A percentile compares a stretch with the other conserved stretches of the same genome.
phyloP scores from a whole-genome alignment of 2,113 vertebrate genomes.

The Myrmophylax atrothorax region DNA sequence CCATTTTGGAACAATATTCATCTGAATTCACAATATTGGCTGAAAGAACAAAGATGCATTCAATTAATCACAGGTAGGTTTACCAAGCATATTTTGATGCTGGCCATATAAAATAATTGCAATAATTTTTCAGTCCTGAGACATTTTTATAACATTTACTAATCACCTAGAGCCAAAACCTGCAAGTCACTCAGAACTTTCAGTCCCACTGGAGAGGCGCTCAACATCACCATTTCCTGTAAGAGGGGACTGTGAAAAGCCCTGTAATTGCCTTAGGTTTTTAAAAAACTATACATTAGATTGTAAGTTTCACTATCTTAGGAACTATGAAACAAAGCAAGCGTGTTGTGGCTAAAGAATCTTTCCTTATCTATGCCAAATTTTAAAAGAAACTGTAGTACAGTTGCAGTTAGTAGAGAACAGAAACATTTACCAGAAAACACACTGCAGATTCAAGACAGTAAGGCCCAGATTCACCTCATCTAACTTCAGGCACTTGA shows the following conservation, averaged over 20 bases:
- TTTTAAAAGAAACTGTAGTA: background rate
- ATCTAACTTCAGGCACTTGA: background rate
- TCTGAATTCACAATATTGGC: conserved; percentile 67
- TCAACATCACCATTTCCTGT: background rate
- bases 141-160: conserved; percentile 9
- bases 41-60: conserved; percentile 6
- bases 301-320: background rate
- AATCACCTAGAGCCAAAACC: background rate
- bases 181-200: background rate
- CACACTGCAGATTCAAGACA: background rate
- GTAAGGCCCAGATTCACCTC: background rate
- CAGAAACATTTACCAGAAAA: background rate
- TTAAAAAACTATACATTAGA: conserved; percentile 15
- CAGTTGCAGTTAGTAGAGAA: background rate
- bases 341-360: background rate
- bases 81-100: conserved; percentile 5
- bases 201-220: background rate
- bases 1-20: conserved; percentile 79
- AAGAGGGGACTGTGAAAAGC: background rate
- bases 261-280: conserved; percentile 12
- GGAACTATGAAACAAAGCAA: conserved; percentile 8
- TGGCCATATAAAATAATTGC: background rate
- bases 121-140: background rate
- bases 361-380: background rate
- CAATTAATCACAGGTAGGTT: background rate